Percentiles rank a stretch among this genome's conserved stretches.
Conservation (phyloP, 1,140 invertebrate species). For the Drosophila seguyi region DNA sequence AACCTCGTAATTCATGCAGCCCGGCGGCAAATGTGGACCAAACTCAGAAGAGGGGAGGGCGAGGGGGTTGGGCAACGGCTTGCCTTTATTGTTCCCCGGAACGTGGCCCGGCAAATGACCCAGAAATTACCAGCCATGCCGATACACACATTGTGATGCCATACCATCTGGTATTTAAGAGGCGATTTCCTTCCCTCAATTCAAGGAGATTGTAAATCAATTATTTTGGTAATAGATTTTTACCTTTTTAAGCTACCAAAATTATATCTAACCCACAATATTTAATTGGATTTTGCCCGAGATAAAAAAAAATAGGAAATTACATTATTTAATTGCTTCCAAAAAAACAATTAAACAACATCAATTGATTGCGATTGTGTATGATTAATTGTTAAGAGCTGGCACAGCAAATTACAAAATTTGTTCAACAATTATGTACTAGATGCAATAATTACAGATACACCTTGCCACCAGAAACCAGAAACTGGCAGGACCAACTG, state of each 20-base stretch:
- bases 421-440: conserved; percentile 29
- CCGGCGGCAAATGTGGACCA: background rate
- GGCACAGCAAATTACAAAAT: conserved; percentile 25
- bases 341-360: conserved; percentile 20
- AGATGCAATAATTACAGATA: conserved; percentile 19
- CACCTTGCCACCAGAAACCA: too few species aligned
- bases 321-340: conserved; percentile 41
- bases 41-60: background rate
- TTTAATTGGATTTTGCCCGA: too few species aligned
- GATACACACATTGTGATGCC: background rate
- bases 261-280: too few species aligned
- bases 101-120: conserved; percentile 41
- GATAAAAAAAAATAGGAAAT: too few species aligned
- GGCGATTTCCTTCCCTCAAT: background rate
- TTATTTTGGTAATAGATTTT: background rate
- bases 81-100: conserved; percentile 37
- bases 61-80: conserved; percentile 25
- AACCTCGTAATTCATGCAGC: conserved; percentile 56
- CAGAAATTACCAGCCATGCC: conserved; percentile 36
- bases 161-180: conserved; percentile 17
- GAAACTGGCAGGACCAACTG: background rate
- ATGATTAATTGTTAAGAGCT: conserved; percentile 32
- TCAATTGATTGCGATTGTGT: conserved; percentile 35
- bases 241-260: background rate
- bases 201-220: conserved; percentile 4